Evolutionary conservation across 2,888 invertebrate genomes (phyloP).

Genomic region (Dasysyrphus tricinctus): DNA sequence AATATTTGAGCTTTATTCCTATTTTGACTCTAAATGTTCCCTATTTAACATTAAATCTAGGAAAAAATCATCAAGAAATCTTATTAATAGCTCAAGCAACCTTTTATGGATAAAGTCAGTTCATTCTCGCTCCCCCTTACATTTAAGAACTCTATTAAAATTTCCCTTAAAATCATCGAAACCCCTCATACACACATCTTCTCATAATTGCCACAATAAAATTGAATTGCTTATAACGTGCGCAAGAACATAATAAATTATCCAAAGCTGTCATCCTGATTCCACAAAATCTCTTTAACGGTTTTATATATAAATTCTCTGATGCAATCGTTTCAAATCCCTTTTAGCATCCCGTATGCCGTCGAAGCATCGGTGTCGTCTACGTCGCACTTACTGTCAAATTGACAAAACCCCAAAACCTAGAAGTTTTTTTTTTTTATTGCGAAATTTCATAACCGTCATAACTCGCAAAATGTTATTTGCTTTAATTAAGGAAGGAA

Average conservation of each 20-base stretch:
- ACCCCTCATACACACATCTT: slow-evolving; percentile 8
- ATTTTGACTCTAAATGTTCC: no score
- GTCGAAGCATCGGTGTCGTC: background rate
- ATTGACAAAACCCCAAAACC: slow-evolving; percentile 50
- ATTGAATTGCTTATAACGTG: slow-evolving; percentile 70
- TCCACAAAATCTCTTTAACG: slow-evolving; percentile 51
- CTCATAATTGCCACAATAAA: slow-evolving; percentile 71
- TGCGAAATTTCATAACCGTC: slow-evolving; percentile 73
- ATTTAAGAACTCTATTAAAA: slow-evolving; percentile 12
- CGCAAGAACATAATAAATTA: slow-evolving; percentile 73
- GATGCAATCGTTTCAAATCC: slow-evolving; percentile 38
- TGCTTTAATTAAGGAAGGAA: slow-evolving; percentile 72
- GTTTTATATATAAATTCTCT: slow-evolving; percentile 10
- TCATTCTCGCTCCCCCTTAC: background rate
- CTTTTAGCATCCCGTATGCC: slow-evolving; percentile 1
- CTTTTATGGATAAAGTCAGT: no score
- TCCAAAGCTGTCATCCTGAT: slow-evolving; percentile 66
- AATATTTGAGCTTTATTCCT: no score
- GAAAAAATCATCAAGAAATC: no score
- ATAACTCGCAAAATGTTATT: slow-evolving; percentile 71
- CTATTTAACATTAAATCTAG: no score
- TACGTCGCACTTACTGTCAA: slow-evolving; percentile 9
- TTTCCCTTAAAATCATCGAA: slow-evolving; percentile 2
- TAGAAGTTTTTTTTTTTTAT: slow-evolving; percentile 62
- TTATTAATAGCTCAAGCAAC: no score